These are phyloP conservation scores for Casuarius casuarius DNA, from an alignment of 2,113 vertebrate genomes.

Conservation along the genomic window DNA sequence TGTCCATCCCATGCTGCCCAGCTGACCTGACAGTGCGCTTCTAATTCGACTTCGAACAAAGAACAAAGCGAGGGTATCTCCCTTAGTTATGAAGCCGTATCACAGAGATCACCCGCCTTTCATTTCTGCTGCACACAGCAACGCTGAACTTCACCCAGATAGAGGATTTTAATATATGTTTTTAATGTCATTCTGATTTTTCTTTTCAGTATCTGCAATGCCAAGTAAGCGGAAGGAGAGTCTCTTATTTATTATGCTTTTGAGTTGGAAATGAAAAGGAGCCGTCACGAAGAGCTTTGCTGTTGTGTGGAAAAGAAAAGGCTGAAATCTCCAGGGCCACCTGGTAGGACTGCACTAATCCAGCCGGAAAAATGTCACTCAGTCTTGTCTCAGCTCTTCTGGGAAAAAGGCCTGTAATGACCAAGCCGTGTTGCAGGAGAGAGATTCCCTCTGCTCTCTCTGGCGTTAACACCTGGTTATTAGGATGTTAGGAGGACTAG, in stretches of 20 bases:
- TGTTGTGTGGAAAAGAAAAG: background rate
- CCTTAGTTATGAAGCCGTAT: rapidly evolving
- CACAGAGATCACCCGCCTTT: background rate
- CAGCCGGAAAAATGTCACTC: background rate
- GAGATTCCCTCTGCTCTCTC: background rate
- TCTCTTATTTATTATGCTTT: background rate
- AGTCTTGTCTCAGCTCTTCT: background rate
- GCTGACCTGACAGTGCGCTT: background rate
- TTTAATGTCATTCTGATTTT: background rate
- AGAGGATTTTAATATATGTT: background rate
- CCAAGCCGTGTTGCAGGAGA: background rate
- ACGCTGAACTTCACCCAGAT: background rate
- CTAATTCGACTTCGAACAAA: background rate
- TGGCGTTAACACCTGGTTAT: background rate
- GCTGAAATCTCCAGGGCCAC: background rate
- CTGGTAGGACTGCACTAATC: background rate
- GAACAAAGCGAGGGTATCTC: background rate
- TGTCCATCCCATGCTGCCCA: background rate
- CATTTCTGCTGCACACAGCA: background rate
- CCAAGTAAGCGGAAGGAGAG: background rate
- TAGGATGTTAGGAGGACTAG: background rate
- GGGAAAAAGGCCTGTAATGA: background rate
- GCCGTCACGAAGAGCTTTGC: background rate
- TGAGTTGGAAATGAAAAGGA: background rate
- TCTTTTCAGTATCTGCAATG: background rate